These are phyloP conservation scores for Zygogramma bicolorata DNA, from an alignment of 2,888 invertebrate species.

Conservation along the genomic window DNA sequence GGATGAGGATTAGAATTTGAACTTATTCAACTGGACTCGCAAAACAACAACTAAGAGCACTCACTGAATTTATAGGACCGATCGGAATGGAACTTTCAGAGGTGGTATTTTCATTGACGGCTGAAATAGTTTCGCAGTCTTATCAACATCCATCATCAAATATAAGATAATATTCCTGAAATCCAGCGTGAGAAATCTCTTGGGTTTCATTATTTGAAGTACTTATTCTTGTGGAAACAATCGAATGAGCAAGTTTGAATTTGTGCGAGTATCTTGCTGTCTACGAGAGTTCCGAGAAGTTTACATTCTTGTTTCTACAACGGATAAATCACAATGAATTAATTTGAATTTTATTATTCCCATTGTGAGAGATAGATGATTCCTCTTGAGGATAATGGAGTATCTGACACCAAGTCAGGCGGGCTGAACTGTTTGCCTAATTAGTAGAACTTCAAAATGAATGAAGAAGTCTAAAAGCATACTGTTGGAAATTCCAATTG, in stretches of 20 bases:
- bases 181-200: too few species aligned
- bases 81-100: too few species aligned
- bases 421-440: neutral
- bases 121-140: too few species aligned
- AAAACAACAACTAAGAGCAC: too few species aligned
- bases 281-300: neutral
- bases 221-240: neutral
- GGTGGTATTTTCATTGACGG: too few species aligned
- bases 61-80: too few species aligned
- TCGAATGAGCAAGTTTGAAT: neutral
- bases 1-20: too few species aligned
- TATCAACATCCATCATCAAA: too few species aligned
- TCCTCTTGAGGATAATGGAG: neutral
- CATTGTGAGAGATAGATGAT: neutral
- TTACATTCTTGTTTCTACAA: neutral
- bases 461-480: neutral
- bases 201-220: neutral
- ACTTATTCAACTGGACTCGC: too few species aligned
- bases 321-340: neutral
- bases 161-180: too few species aligned
- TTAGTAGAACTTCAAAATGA: neutral
- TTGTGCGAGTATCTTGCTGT: neutral
- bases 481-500: neutral
- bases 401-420: neutral
- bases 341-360: neutral